A percentile compares a stretch with the other conserved stretches of the same genome.
phyloP scores from a whole-genome alignment of 92 coral and sea anemone genomes.

The Porites divaricata region DNA sequence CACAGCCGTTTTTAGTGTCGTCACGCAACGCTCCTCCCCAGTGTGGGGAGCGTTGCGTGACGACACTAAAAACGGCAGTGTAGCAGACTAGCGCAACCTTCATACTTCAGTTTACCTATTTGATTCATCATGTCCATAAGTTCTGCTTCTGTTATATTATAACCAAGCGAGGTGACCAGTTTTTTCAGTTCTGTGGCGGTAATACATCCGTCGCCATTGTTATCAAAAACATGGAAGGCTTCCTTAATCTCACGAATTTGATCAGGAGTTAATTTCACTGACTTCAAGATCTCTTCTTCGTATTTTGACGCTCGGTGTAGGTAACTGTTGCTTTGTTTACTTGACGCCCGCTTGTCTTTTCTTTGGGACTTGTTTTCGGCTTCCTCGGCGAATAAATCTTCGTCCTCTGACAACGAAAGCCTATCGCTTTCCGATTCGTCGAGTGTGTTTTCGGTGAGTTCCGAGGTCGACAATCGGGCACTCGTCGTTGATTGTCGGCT shows the following conservation, averaged over 20 bases:
- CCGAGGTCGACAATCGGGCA: slow-evolving; percentile 52
- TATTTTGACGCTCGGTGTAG: slow-evolving; percentile 7
- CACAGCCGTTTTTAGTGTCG: too few species aligned
- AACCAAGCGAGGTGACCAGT: slow-evolving; percentile 92
- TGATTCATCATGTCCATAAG: slow-evolving; percentile 99
- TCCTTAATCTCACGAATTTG: slow-evolving; percentile 90
- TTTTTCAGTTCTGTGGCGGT: slow-evolving; percentile 93
- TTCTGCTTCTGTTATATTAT: slow-evolving; percentile 98
- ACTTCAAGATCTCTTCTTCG: slow-evolving; percentile 32
- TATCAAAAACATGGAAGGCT: slow-evolving; percentile 93
- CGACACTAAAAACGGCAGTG: too few species aligned
- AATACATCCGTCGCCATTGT: slow-evolving; percentile 95
- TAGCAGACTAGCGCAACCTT: too few species aligned
- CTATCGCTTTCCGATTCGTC: slow-evolving; percentile 74
- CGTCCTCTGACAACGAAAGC: slow-evolving; percentile 68
- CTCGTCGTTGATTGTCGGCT: slow-evolving; percentile 50
- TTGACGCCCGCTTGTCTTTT: slow-evolving; percentile 19
- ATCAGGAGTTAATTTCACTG: slow-evolving; percentile 16
- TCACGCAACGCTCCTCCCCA: too few species aligned
- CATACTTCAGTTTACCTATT: slow-evolving; percentile 64
- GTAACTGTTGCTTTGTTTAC: slow-evolving; percentile 13
- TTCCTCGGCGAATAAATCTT: slow-evolving; percentile 52
- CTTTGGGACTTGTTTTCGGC: slow-evolving; percentile 31
- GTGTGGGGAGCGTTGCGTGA: too few species aligned
- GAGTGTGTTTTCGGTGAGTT: slow-evolving; percentile 35